A percentile compares a stretch with the other conserved stretches of the same genome.
Conservation (phyloP, 2,113 vertebrate species). For the Toxotes jaculatrix region DNA sequence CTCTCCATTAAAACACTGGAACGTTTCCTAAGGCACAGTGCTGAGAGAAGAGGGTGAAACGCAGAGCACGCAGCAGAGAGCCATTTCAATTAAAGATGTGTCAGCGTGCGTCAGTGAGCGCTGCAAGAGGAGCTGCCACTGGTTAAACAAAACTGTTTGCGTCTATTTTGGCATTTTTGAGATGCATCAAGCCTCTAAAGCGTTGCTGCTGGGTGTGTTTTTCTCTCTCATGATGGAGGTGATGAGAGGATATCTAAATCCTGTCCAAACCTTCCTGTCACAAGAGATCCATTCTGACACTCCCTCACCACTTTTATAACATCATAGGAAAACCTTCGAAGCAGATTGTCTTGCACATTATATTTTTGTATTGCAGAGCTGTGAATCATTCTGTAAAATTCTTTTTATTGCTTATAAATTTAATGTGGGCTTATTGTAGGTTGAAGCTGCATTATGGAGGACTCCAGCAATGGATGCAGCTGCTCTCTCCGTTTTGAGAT, state of each 20-base stretch:
- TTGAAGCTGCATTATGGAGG: background rate
- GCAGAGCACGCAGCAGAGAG: constrained; percentile 1
- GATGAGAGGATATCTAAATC: background rate
- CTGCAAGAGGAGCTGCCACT: background rate
- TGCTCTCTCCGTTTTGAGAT: too few species aligned
- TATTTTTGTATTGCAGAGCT: background rate
- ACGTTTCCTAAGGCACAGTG: constrained; percentile 1
- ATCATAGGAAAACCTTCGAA: background rate
- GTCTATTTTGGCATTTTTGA: background rate
- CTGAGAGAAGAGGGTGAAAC: constrained; percentile 3
- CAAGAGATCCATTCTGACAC: background rate
- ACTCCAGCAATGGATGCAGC: background rate
- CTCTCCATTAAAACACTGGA: constrained; percentile 13
- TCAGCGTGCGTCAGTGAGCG: constrained; percentile 9
- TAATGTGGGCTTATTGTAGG: background rate
- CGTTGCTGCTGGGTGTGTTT: background rate
- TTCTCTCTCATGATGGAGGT: background rate
- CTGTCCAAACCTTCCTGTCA: background rate
- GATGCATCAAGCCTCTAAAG: background rate
- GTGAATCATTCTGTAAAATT: background rate
- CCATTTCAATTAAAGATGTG: constrained; percentile 58
- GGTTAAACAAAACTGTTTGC: background rate
- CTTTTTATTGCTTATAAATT: background rate
- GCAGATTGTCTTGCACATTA: background rate
- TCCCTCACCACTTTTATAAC: background rate